phyloP scores from a whole-genome alignment of 1,140 invertebrate species.

The Diorhabda carinulata region DNA sequence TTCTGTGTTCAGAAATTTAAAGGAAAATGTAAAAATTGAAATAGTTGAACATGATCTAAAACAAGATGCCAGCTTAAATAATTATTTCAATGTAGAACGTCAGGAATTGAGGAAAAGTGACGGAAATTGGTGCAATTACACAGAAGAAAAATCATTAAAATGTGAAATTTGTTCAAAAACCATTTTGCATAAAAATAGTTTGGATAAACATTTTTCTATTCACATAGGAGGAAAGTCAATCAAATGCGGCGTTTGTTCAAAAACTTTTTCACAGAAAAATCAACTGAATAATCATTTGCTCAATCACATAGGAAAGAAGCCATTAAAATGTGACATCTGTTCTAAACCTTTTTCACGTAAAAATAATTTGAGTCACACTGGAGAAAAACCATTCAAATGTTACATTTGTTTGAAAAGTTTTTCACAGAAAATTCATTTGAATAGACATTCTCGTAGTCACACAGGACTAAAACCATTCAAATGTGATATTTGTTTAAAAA shows the following conservation, averaged over 20 bases:
- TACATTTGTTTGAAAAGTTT: too few relatives aligned
- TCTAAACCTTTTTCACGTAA: constrained; percentile 45
- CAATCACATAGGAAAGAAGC: constrained; percentile 55
- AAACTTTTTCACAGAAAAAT: constrained; percentile 31
- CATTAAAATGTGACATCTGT: constrained; percentile 58
- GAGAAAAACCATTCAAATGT: too few relatives aligned
- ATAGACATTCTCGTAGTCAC: constrained; percentile 59
- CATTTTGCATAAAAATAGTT: not conserved
- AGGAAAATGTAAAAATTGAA: too few relatives aligned
- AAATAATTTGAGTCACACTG: not conserved
- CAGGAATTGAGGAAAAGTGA: too few relatives aligned
- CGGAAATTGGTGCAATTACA: not conserved
- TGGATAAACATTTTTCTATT: not conserved
- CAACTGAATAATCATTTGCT: constrained; percentile 54
- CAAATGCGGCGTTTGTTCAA: not conserved
- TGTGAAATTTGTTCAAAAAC: not conserved
- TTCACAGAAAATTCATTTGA: not conserved
- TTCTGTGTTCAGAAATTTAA: too few relatives aligned
- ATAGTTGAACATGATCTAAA: too few relatives aligned
- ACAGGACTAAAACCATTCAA: constrained; percentile 73
- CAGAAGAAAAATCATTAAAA: not conserved
- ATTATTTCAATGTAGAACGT: too few relatives aligned
- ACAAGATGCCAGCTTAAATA: too few relatives aligned
- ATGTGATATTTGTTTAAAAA: constrained; percentile 49
- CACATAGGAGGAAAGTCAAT: not conserved